Conservation (phyloP, 2,888 invertebrate genomes). For the Orchestes rusci region DNA sequence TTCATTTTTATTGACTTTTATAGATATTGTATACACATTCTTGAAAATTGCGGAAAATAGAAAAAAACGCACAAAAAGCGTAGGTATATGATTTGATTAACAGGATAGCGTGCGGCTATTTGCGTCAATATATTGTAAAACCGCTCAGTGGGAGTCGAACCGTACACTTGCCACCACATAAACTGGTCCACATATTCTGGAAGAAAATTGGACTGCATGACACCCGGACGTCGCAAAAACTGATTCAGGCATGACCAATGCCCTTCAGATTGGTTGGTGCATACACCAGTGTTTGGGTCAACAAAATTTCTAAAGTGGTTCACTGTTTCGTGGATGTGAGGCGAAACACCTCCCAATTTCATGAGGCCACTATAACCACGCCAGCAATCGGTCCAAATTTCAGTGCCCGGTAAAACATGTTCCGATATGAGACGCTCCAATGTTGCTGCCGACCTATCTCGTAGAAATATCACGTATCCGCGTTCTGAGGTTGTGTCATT, state of each 20-base stretch:
- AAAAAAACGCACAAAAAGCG: no score
- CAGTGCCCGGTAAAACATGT: conserved; percentile 9
- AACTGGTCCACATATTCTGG: conserved; percentile 10
- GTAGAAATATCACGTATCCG: conserved; percentile 2
- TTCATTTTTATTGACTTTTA: no score
- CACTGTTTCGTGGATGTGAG: conserved; percentile 8
- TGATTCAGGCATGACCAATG: conserved; percentile 11
- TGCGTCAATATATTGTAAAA: no score
- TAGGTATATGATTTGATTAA: no score
- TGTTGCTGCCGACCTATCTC: conserved; percentile 3
- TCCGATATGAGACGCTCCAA: neutral
- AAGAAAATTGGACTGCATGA: conserved; percentile 7
- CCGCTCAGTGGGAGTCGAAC: neutral
- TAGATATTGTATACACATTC: no score
- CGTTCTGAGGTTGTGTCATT: conserved; percentile 7
- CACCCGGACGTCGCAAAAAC: conserved; percentile 5
- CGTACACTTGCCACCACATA: conserved; percentile 10
- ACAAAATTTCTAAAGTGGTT: conserved; percentile 10
- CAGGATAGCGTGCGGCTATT: no score
- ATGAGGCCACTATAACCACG: neutral
- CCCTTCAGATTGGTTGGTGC: conserved; percentile 11
- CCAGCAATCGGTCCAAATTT: conserved; percentile 15
- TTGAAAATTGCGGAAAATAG: no score
- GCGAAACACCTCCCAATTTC: conserved; percentile 6
- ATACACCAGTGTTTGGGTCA: conserved; percentile 12